These are phyloP conservation scores for Rhinichthys osculus DNA, from an alignment of 2,797 vertebrate species.

Conservation along the genomic window DNA sequence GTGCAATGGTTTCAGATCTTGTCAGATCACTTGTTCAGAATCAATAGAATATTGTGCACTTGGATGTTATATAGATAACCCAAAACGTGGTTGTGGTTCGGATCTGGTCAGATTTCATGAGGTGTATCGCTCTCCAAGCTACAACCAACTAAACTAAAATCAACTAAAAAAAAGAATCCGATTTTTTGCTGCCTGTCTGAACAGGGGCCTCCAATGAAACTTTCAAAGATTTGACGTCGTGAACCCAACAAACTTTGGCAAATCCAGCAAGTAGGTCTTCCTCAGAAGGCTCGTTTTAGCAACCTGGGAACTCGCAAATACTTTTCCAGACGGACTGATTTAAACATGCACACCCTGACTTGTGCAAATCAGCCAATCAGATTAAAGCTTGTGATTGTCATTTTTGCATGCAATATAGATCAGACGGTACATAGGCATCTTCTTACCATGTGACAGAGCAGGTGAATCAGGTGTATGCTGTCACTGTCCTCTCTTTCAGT, in stretches of 20 bases:
- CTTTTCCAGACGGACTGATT: conserved; percentile 27
- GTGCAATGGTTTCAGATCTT: background rate
- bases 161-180: background rate
- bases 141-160: background rate
- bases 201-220: background rate
- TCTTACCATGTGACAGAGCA: conserved; percentile 16
- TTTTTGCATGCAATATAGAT: conserved; percentile 19
- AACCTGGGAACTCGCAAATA: background rate
- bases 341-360: conserved; percentile 12
- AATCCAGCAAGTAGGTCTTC: conserved; percentile 39
- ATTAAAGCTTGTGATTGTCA: conserved; percentile 5
- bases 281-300: conserved; percentile 34
- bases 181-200: background rate
- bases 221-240: conserved; percentile 17
- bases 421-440: conserved; percentile 1
- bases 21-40: background rate
- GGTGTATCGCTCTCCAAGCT: background rate
- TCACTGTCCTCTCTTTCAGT: conserved; percentile 24
- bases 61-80: conserved; percentile 2
- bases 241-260: conserved; percentile 18
- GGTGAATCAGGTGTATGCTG: conserved; percentile 17
- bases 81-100: background rate
- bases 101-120: background rate
- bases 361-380: conserved; percentile 29
- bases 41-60: background rate